Conservation (phyloP, 37 sponge, comb jelly and placozoan species). For the Petrosia ficiformis region DNA sequence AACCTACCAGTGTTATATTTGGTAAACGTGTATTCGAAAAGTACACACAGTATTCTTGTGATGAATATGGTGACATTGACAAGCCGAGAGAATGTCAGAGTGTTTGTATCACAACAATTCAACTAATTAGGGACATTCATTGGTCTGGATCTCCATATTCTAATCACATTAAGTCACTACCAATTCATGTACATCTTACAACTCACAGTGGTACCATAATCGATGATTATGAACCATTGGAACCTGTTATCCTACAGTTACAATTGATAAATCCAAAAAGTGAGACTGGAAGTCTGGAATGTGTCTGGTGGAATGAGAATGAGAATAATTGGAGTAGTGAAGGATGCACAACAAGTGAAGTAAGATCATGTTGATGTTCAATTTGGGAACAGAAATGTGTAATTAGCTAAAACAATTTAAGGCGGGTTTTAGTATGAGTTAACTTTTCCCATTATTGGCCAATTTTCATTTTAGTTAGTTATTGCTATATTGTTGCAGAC, state of each 20-base stretch:
- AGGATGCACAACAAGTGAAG: slow-evolving; percentile 13
- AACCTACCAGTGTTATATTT: neutral
- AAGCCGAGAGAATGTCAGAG: neutral
- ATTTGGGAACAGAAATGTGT: neutral
- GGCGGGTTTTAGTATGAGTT: neutral
- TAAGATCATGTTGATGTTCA: no score
- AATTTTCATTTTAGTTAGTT: no score
- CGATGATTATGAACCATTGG: neutral
- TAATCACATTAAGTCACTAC: slow-evolving; percentile 12
- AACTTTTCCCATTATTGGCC: no score
- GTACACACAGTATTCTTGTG: neutral
- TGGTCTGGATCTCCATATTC: slow-evolving; percentile 40
- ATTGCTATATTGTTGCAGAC: no score
- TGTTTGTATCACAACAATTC: slow-evolving; percentile 11
- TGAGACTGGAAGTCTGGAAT: slow-evolving; percentile 2
- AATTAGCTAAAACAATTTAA: neutral
- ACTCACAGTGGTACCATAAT: slow-evolving; percentile 16
- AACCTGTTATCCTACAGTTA: neutral
- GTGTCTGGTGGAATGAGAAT: slow-evolving; percentile 26
- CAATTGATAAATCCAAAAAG: neutral
- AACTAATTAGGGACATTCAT: slow-evolving; percentile 4
- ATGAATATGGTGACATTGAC: neutral
- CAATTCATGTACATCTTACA: slow-evolving; percentile 11
- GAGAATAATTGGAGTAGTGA: slow-evolving; percentile 13
- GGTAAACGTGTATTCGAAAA: neutral